phyloP scores from a whole-genome alignment of 2,113 vertebrate species.

The Eurypyga helias region DNA sequence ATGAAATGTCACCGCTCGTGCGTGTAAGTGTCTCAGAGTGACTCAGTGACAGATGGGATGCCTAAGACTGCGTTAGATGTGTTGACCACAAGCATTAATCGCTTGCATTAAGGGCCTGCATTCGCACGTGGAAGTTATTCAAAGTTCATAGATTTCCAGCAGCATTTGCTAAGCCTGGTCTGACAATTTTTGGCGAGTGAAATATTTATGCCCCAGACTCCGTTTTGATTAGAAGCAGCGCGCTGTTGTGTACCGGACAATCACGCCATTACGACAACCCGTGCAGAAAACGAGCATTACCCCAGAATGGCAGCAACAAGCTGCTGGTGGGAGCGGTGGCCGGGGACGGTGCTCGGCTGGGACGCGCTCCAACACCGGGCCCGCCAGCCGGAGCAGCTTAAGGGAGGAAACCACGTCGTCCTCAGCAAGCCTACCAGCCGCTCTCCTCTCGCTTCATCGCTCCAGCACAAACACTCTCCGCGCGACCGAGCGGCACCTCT shows the following conservation, averaged over 20 bases:
- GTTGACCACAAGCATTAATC: constrained; percentile 13
- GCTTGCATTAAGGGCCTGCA: background rate
- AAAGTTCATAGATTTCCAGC: background rate
- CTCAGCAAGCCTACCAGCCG: background rate
- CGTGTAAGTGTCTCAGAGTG: background rate
- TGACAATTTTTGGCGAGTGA: background rate
- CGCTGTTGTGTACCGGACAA: background rate
- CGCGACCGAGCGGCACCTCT: background rate
- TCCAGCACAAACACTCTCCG: background rate
- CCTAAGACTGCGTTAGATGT: background rate
- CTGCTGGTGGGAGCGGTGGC: background rate
- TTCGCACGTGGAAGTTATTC: background rate
- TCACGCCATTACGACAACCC: background rate
- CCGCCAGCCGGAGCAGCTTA: background rate
- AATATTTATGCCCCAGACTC: background rate
- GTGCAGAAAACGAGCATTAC: background rate
- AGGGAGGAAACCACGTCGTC: background rate
- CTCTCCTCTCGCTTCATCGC: background rate
- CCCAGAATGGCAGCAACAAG: background rate
- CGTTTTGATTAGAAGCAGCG: background rate
- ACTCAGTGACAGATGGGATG: background rate
- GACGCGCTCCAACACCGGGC: rapidly evolving
- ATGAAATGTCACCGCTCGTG: background rate
- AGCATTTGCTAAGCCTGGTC: background rate
- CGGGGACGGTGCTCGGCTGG: background rate